A percentile compares a stretch with the other conserved stretches of the same genome.
phyloP scores from a whole-genome alignment of 2,888 invertebrate genomes.

The Beris morrisii region DNA sequence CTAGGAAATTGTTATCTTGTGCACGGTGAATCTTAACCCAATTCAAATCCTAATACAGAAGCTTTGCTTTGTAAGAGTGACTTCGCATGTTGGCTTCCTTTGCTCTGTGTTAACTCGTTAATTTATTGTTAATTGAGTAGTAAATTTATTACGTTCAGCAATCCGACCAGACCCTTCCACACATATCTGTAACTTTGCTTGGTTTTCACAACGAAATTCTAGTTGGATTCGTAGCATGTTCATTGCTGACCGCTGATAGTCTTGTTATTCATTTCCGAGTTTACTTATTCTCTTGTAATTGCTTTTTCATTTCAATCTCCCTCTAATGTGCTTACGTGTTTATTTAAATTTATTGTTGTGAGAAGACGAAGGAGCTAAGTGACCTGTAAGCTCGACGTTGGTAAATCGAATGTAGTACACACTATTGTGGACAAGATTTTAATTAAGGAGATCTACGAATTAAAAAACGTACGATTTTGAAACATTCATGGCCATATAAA shows the following conservation, averaged over 20 bases:
- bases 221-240: too few relatives aligned
- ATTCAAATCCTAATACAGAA: slow-evolving; percentile 19
- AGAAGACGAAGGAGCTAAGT: too few relatives aligned
- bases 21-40: slow-evolving; percentile 26
- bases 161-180: slow-evolving; percentile 18
- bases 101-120: slow-evolving; percentile 30
- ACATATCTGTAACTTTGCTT: too few relatives aligned
- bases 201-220: too few relatives aligned
- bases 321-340: slow-evolving; percentile 30
- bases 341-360: slow-evolving; percentile 29
- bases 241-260: slow-evolving; percentile 16
- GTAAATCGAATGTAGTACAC: too few relatives aligned
- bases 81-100: slow-evolving; percentile 29
- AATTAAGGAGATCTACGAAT: too few relatives aligned
- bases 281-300: slow-evolving; percentile 30
- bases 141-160: slow-evolving; percentile 32
- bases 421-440: too few relatives aligned
- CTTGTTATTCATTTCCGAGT: slow-evolving; percentile 33
- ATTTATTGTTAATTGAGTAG: slow-evolving; percentile 33
- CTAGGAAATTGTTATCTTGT: slow-evolving; percentile 16
- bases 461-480: too few relatives aligned
- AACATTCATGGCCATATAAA: too few relatives aligned
- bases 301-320: slow-evolving; percentile 27
- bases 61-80: slow-evolving; percentile 16
- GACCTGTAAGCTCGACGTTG: too few relatives aligned